These are phyloP conservation scores for Myrmecobius fasciatus DNA, from an alignment of 2,113 vertebrate genomes.

Conservation along the genomic window DNA sequence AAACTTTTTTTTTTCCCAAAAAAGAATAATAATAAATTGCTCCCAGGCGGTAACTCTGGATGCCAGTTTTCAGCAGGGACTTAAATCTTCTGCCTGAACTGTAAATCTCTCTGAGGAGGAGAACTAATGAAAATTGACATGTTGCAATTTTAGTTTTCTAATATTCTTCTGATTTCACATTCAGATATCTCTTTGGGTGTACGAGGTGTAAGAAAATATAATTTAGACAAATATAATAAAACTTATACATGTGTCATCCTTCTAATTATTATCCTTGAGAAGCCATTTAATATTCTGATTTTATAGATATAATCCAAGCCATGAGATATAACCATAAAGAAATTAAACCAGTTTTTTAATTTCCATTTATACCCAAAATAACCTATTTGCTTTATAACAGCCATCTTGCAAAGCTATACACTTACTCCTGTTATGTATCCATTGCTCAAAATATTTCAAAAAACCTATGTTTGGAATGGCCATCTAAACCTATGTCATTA, in stretches of 20 bases:
- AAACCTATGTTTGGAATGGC: background rate
- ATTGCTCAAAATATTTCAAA: background rate
- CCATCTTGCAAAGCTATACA: background rate
- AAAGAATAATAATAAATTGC: conserved; percentile 79
- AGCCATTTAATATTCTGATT: background rate
- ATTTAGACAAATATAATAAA: background rate
- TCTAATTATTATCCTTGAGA: background rate
- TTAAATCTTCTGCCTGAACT: conserved; percentile 77
- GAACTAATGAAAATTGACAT: conserved; percentile 43
- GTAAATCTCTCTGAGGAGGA: conserved; percentile 70
- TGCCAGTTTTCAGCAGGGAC: conserved; percentile 78
- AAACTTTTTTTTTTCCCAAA: conserved; percentile 71
- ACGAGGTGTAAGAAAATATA: background rate
- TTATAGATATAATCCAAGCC: background rate
- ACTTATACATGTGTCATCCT: background rate
- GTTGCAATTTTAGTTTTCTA: background rate
- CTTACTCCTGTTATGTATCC: background rate
- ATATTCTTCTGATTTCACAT: background rate
- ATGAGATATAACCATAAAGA: background rate
- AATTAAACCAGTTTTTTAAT: background rate
- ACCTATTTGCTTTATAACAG: background rate
- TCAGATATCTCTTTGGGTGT: background rate
- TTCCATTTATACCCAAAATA: background rate
- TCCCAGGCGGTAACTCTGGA: conserved; percentile 80
- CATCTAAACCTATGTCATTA: conserved; percentile 27